Evolutionary conservation across 2,113 vertebrate species (phyloP).

Genomic region (Gnathonemus longibarbis): DNA sequence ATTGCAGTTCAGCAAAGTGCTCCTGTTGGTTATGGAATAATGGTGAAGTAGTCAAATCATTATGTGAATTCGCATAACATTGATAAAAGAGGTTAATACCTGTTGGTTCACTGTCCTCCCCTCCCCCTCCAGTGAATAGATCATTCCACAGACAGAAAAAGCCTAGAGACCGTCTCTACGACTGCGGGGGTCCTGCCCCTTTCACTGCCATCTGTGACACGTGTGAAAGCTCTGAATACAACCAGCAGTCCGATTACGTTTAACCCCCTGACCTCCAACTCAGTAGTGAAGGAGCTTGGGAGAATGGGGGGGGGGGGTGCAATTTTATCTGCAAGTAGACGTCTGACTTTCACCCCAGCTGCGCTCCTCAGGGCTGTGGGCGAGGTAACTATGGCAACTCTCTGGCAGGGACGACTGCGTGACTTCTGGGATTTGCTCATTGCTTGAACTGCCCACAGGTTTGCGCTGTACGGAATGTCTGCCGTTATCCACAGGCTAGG

Average conservation of each 20-base stretch:
- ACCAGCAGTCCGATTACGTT: background rate
- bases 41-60: background rate
- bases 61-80: background rate
- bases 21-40: background rate
- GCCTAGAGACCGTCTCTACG: background rate
- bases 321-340: background rate
- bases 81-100: background rate
- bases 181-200: background rate
- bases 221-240: background rate
- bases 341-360: constrained; percentile 6
- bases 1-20: background rate
- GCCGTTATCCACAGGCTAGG: background rate
- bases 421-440: background rate
- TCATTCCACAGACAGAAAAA: background rate
- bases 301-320: background rate
- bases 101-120: background rate
- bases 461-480: background rate
- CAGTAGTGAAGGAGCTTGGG: background rate
- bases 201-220: background rate
- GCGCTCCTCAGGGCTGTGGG: background rate
- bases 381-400: constrained; percentile 8
- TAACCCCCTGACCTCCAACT: background rate
- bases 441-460: background rate
- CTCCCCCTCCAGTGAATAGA: background rate
- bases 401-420: background rate